Evolutionary conservation across 2,113 vertebrate species (phyloP).

Genomic region (Hystrix brachyura): DNA sequence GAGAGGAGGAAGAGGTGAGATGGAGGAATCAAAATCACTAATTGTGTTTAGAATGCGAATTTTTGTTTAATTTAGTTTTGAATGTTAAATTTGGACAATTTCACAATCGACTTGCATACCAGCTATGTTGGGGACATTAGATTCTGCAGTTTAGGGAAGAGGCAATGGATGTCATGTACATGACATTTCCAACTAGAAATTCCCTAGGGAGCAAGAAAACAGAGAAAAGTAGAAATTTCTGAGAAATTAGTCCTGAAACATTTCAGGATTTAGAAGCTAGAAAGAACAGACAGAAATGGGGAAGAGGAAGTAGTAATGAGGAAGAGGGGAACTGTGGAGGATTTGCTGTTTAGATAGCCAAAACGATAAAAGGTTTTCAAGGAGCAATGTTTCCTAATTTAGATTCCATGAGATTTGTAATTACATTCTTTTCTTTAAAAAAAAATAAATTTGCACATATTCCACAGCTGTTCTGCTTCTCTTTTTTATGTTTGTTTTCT

Average conservation of each 20-base stretch:
- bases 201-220: background rate
- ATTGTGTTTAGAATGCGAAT: too few species aligned
- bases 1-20: background rate
- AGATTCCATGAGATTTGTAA: background rate
- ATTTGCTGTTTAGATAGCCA: background rate
- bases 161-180: background rate
- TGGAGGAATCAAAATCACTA: background rate
- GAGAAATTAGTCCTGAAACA: background rate
- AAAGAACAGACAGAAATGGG: background rate
- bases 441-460: background rate
- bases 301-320: background rate
- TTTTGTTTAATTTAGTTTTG: too few species aligned
- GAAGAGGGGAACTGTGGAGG: background rate
- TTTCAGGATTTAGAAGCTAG: background rate
- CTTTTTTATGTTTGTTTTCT: slow-evolving; percentile 29
- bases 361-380: background rate
- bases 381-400: background rate
- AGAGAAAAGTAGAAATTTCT: background rate
- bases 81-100: background rate
- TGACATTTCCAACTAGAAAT: background rate
- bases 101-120: background rate
- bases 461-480: background rate
- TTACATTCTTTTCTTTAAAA: background rate
- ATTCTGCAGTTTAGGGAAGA: background rate
- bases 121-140: background rate